Evolutionary conservation across 2,888 invertebrate species (phyloP).

Genomic region (Aromia moschata): DNA sequence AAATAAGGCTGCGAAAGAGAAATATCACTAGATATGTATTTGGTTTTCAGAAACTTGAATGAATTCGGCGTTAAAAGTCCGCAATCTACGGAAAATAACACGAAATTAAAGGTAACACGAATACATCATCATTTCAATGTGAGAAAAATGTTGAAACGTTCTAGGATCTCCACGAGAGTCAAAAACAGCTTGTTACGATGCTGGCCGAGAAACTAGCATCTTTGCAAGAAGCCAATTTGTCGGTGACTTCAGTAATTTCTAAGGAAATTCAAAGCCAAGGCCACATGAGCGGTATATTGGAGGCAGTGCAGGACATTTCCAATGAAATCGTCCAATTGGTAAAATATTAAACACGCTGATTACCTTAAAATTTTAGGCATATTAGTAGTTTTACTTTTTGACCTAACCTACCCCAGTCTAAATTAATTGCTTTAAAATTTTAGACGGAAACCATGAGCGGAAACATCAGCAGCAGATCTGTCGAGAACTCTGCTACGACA

Average conservation of each 20-base stretch:
- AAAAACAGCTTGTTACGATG: constrained; percentile 59
- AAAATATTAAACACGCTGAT: constrained; percentile 8
- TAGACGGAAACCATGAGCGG: constrained; percentile 45
- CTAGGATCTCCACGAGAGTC: constrained; percentile 59
- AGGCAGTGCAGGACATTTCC: constrained; percentile 60
- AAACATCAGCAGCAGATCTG: constrained; percentile 32
- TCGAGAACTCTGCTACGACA: constrained; percentile 24
- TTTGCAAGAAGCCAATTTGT: constrained; percentile 60
- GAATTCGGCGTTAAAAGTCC: constrained; percentile 22
- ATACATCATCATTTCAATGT: no score
- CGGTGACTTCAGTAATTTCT: constrained; percentile 48
- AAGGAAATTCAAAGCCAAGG: constrained; percentile 48
- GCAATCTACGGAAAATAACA: constrained; percentile 11
- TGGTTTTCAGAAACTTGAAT: constrained; percentile 8
- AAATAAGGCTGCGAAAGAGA: not conserved
- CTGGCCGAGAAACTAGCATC: constrained; percentile 60
- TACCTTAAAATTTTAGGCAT: no score
- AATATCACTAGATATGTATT: not conserved
- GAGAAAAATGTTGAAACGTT: no score
- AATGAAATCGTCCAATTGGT: constrained; percentile 60
- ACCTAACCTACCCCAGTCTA: not conserved
- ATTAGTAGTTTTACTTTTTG: no score
- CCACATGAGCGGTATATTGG: constrained; percentile 53
- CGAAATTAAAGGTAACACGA: constrained; percentile 11
- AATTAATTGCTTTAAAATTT: not conserved